These are phyloP conservation scores for Acropternis orthonyx DNA, from an alignment of 2,797 vertebrate species.

Conservation along the genomic window DNA sequence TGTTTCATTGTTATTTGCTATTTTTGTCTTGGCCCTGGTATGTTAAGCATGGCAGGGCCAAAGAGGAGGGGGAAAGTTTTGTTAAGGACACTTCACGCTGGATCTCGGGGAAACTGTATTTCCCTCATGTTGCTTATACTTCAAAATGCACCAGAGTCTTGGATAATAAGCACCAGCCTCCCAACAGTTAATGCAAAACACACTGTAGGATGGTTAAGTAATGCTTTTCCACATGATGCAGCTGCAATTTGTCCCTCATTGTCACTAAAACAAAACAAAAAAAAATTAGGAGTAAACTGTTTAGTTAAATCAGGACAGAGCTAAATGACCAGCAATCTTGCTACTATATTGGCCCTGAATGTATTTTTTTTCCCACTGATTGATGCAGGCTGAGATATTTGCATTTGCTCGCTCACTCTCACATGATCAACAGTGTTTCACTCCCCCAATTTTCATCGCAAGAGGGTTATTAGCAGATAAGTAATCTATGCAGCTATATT, in stretches of 20 bases:
- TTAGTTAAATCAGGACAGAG: not conserved
- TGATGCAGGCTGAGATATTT: conserved; percentile 1
- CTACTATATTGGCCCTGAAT: not conserved
- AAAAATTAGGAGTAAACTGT: not conserved
- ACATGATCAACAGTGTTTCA: not conserved
- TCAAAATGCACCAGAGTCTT: not conserved
- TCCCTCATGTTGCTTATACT: not conserved
- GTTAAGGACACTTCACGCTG: not conserved
- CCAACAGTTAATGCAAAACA: not conserved
- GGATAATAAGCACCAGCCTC: not conserved
- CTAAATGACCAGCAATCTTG: not conserved
- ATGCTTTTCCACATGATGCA: not conserved
- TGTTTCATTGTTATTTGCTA: not conserved
- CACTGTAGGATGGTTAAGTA: not conserved
- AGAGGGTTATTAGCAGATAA: not conserved
- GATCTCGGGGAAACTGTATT: not conserved
- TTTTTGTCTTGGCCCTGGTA: not conserved
- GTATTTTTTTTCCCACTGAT: not conserved
- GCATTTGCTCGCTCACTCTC: not conserved
- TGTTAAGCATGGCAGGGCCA: not conserved
- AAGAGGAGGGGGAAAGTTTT: not conserved
- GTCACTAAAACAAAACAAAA: not conserved
- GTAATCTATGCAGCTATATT: not conserved
- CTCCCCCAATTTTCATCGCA: accelerated
- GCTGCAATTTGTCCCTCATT: conserved; percentile 8